Percentiles rank a stretch among this genome's conserved stretches.
phyloP scores from a whole-genome alignment of 2,797 vertebrate species.

The Rachycentron canadum region DNA sequence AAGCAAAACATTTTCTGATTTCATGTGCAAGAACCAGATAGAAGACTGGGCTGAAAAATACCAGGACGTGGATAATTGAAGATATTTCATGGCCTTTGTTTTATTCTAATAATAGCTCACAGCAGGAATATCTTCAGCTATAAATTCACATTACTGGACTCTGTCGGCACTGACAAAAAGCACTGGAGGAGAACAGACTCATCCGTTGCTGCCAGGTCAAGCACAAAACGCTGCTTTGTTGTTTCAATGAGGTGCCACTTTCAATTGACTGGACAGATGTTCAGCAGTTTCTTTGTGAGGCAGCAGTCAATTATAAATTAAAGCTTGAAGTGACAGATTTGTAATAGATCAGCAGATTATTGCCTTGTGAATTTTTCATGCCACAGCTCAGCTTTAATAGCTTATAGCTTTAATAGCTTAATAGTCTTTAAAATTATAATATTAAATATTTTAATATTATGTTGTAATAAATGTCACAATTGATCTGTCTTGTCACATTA shows the following conservation, averaged over 20 bases:
- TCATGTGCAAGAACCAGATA: background rate
- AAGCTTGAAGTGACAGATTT: slow-evolving; percentile 30
- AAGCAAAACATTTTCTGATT: slow-evolving; percentile 31
- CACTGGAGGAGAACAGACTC: slow-evolving; percentile 51
- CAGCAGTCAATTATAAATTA: slow-evolving; percentile 41
- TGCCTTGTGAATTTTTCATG: slow-evolving; percentile 22
- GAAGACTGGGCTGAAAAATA: slow-evolving; percentile 11
- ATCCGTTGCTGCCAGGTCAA: slow-evolving; percentile 48
- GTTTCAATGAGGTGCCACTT: slow-evolving; percentile 48
- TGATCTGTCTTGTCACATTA: slow-evolving; percentile 24
- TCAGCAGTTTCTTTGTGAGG: slow-evolving; percentile 17
- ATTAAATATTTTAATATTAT: slow-evolving; percentile 10
- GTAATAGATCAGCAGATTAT: slow-evolving; percentile 27
- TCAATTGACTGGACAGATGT: slow-evolving; percentile 47
- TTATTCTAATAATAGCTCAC: slow-evolving; percentile 50
- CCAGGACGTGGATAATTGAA: slow-evolving; percentile 29
- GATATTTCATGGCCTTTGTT: slow-evolving; percentile 39
- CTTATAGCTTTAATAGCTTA: no score
- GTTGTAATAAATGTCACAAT: slow-evolving; percentile 20
- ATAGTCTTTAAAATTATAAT: no score
- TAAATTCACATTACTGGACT: slow-evolving; percentile 51
- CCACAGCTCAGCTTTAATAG: slow-evolving; percentile 18
- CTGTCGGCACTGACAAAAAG: slow-evolving; percentile 33
- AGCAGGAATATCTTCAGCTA: slow-evolving; percentile 42
- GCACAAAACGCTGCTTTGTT: slow-evolving; percentile 51